phyloP scores from a whole-genome alignment of 2,888 invertebrate genomes.

The Archaeoteleia sp. region DNA sequence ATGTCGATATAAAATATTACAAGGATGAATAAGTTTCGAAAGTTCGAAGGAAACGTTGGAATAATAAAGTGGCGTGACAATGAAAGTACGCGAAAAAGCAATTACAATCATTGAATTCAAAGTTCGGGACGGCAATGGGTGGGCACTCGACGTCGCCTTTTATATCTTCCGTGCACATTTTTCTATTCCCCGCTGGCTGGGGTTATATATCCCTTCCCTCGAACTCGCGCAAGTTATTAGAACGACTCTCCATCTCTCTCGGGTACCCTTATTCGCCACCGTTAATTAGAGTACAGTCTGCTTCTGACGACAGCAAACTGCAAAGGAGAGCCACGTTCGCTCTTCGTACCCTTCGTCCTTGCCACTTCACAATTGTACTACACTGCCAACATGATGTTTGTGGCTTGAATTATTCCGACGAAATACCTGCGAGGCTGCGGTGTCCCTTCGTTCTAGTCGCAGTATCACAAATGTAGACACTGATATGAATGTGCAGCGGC shows the following conservation, averaged over 20 bases:
- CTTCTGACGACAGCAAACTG: conserved; percentile 64
- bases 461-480: conserved; percentile 28
- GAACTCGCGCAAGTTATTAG: conserved; percentile 60
- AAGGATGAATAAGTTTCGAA: too few relatives aligned
- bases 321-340: conserved; percentile 59
- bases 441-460: conserved; percentile 9
- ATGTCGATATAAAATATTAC: too few relatives aligned
- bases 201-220: conserved; percentile 19
- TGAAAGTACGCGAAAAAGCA: conserved; percentile 4
- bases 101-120: conserved; percentile 13
- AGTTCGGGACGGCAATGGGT: background rate
- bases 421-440: conserved; percentile 45
- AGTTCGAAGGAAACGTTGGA: too few relatives aligned
- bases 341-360: conserved; percentile 48
- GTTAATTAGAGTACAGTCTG: conserved; percentile 70
- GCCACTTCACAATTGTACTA: conserved; percentile 55
- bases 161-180: conserved; percentile 10
- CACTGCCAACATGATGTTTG: conserved; percentile 60
- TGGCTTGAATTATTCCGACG: conserved; percentile 62
- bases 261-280: conserved; percentile 62
- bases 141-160: conserved; percentile 1
- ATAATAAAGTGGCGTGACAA: background rate
- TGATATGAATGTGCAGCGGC: conserved; percentile 42
- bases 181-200: conserved; percentile 17
- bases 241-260: conserved; percentile 61